Evolutionary conservation across 2,113 vertebrate species (phyloP).

Genomic region (Emydura subglobosa): DNA sequence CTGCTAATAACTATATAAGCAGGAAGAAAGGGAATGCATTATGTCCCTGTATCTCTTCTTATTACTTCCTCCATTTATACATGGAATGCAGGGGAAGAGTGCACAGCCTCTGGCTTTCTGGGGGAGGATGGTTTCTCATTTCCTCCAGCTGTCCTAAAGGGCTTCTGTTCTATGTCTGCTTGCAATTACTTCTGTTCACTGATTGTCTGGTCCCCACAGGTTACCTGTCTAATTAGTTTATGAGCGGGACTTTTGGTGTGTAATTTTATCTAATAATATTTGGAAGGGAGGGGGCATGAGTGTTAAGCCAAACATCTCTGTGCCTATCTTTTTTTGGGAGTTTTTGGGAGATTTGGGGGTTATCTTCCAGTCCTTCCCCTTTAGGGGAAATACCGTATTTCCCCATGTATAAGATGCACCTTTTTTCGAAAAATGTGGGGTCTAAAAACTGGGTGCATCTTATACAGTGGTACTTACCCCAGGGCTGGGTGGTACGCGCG

Average conservation of each 20-base stretch:
- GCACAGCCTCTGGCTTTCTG: rapidly evolving
- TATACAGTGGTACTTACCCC: no score
- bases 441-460: no score
- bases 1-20: conserved; percentile 45
- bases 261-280: conserved; percentile 42
- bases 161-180: conserved; percentile 17
- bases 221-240: conserved; percentile 50
- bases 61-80: not conserved
- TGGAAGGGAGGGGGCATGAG: not conserved
- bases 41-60: conserved; percentile 8
- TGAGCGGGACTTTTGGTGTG: not conserved
- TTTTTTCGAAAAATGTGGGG: no score
- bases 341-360: not conserved
- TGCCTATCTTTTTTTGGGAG: conserved; percentile 5
- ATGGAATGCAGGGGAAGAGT: not conserved
- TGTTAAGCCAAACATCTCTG: conserved; percentile 28
- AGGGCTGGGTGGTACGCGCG: no score
- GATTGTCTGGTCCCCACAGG: conserved; percentile 37
- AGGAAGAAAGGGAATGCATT: not conserved
- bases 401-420: no score
- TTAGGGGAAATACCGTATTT: not conserved
- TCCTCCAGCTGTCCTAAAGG: not conserved
- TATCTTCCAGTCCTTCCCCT: conserved; percentile 32
- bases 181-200: not conserved
- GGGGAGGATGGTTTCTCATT: conserved; percentile 8